These are phyloP conservation scores for Machimus rusticus DNA, from an alignment of 2,888 invertebrate species.

Conservation along the genomic window DNA sequence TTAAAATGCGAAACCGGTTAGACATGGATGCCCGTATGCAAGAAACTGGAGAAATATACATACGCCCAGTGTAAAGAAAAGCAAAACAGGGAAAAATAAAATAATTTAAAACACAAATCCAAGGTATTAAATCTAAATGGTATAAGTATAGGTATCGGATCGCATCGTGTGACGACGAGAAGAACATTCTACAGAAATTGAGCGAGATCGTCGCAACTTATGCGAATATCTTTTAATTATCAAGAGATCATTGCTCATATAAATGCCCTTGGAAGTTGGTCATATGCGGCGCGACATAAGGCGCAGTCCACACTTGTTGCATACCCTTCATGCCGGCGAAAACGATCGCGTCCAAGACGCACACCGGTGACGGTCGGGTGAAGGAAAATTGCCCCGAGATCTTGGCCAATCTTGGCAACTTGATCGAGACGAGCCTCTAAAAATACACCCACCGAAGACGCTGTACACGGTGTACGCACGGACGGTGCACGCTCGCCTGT, in stretches of 20 bases:
- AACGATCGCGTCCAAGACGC: neutral
- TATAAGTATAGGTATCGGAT: neutral
- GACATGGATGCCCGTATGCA: neutral
- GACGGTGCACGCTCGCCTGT: neutral
- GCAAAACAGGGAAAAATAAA: neutral
- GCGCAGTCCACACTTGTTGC: neutral
- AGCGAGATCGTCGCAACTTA: neutral
- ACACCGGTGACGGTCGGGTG: neutral
- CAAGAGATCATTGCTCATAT: neutral
- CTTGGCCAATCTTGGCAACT: neutral
- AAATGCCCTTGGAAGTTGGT: neutral
- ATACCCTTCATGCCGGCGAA: neutral
- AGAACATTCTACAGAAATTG: neutral
- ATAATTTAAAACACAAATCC: neutral
- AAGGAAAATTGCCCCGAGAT: neutral
- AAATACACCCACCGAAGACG: neutral
- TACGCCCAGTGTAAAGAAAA: neutral
- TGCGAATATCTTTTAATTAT: neutral
- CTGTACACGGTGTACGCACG: neutral
- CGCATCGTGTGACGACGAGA: neutral
- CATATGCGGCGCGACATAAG: neutral
- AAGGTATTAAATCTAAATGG: neutral
- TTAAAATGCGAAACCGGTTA: neutral
- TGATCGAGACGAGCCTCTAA: conserved; percentile 30
- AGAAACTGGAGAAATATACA: neutral